Conservation (phyloP, 2,113 vertebrate genomes). For the Sphyrna mokarran region DNA sequence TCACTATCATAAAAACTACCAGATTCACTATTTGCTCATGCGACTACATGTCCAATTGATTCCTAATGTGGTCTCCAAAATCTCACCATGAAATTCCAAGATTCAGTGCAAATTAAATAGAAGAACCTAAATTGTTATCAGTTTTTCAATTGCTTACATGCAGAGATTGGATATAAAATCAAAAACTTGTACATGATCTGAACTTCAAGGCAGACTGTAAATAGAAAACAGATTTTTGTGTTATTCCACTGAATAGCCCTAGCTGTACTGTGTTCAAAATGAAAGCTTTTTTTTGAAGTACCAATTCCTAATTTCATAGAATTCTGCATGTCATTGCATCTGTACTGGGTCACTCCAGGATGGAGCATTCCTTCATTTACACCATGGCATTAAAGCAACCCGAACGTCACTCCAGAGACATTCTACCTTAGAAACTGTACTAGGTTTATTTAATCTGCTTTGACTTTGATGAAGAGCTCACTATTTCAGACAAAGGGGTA, state of each 20-base stretch:
- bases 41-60: no score
- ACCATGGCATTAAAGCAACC: neutral
- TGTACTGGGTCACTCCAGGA: neutral
- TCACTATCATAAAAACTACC: neutral
- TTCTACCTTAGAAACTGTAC: neutral
- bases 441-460: neutral
- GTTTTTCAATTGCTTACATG: no score
- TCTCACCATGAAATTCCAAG: no score
- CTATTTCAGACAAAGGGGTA: neutral
- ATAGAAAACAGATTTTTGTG: neutral
- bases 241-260: neutral
- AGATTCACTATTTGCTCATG: neutral
- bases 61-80: no score
- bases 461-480: neutral
- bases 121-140: no score
- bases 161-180: neutral
- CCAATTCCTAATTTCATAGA: neutral
- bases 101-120: no score
- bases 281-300: neutral
- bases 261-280: neutral
- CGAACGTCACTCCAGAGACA: neutral
- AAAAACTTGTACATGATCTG: neutral
- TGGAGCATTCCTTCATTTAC: neutral
- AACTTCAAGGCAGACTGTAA: neutral
- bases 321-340: neutral